phyloP scores from a whole-genome alignment of 2,113 vertebrate genomes.

The Calcarius ornatus region DNA sequence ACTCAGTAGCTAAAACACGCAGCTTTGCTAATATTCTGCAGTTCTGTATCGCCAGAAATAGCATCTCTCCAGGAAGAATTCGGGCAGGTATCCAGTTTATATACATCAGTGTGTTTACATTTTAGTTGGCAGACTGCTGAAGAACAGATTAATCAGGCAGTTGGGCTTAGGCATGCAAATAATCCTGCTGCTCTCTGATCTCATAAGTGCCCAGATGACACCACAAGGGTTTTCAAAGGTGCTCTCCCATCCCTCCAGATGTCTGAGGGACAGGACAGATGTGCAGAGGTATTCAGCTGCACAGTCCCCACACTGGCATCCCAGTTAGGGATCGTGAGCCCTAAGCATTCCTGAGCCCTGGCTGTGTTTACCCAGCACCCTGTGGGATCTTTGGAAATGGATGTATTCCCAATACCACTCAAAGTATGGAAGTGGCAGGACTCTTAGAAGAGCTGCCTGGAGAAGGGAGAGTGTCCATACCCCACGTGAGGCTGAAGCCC shows the following conservation, averaged over 20 bases:
- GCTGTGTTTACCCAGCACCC: background rate
- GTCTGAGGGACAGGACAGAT: background rate
- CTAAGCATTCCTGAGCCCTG: background rate
- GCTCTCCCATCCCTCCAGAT: rapidly evolving
- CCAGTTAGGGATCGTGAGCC: background rate
- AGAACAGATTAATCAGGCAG: background rate
- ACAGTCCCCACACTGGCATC: background rate
- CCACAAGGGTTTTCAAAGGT: background rate
- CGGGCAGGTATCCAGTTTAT: slow-evolving; percentile 38
- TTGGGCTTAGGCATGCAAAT: background rate
- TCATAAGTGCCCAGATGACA: background rate
- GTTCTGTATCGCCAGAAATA: background rate
- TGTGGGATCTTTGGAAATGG: background rate
- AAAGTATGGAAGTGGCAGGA: rapidly evolving
- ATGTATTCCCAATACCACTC: rapidly evolving
- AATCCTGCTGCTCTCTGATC: background rate
- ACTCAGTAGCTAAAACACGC: background rate
- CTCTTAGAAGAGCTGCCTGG: background rate
- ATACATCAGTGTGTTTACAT: slow-evolving; percentile 12
- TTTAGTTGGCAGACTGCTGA: background rate
- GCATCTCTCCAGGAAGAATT: slow-evolving; percentile 4
- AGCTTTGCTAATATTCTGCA: background rate
- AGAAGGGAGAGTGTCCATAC: background rate
- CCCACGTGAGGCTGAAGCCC: rapidly evolving
- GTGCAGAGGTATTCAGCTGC: background rate